Evolutionary conservation across 2,888 invertebrate species (phyloP).

Genomic region (Apeira syringaria): DNA sequence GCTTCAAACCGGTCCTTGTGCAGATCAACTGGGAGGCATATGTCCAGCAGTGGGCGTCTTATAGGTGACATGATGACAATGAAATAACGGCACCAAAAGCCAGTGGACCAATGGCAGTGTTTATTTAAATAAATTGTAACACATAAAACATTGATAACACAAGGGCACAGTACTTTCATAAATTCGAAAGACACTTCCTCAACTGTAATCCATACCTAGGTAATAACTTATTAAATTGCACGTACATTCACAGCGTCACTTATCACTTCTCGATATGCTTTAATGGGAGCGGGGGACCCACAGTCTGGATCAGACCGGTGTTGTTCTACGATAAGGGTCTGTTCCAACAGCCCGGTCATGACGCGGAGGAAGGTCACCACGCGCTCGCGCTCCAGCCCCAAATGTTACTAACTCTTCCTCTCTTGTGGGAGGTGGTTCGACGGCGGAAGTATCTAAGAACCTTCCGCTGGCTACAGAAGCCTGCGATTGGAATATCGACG

Average conservation of each 20-base stretch:
- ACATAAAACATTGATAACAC: conserved; percentile 72
- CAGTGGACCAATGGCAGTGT: conserved; percentile 78
- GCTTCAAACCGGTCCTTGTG: no score
- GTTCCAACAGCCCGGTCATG: conserved; percentile 77
- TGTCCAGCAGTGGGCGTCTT: no score
- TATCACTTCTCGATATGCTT: conserved; percentile 81
- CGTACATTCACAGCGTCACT: conserved; percentile 56
- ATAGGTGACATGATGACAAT: no score
- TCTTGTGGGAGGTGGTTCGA: conserved; percentile 85
- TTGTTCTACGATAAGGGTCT: conserved; percentile 83
- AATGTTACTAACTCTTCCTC: conserved; percentile 89
- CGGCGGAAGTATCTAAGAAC: conserved; percentile 87
- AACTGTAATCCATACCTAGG: conserved; percentile 44
- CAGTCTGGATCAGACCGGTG: conserved; percentile 78
- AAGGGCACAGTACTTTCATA: conserved; percentile 68
- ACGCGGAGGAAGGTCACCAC: conserved; percentile 54
- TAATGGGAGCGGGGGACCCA: conserved; percentile 51
- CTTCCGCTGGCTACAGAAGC: conserved; percentile 87
- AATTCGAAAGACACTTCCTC: conserved; percentile 69
- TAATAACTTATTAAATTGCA: conserved; percentile 53
- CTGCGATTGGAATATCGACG: conserved; percentile 78
- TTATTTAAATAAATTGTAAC: conserved; percentile 75
- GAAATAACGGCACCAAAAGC: no score
- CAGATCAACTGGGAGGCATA: no score
- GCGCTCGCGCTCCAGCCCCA: conserved; percentile 82